Percentiles rank a stretch among this genome's conserved stretches.
Conservation (phyloP, 30 jellyfish, hydroid and myxozoan genomes). For the Haliclystus octoradiatus region DNA sequence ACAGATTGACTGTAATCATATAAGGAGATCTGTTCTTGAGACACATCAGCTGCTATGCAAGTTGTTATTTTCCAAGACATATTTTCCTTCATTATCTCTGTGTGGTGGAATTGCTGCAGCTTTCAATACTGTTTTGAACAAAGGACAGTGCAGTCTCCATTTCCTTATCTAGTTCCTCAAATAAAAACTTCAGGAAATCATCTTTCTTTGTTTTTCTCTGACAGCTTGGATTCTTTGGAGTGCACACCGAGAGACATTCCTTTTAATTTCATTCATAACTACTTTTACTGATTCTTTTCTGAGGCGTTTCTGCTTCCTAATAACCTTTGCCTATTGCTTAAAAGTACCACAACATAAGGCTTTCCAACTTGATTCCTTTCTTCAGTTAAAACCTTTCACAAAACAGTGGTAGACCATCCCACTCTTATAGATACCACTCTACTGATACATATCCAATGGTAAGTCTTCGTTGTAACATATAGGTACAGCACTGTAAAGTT, state of each 20-base stretch:
- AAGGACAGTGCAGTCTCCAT: conserved; percentile 1
- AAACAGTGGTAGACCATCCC: conserved; percentile 1
- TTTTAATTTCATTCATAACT: background rate
- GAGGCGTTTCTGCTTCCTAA: conserved; percentile 4
- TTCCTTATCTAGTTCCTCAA: conserved; percentile 9
- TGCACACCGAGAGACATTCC: conserved; percentile 6
- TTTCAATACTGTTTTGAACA: conserved; percentile 7
- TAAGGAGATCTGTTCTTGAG: conserved; percentile 1
- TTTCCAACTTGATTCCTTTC: conserved; percentile 4
- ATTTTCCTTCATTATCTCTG: background rate
- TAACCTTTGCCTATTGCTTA: conserved; percentile 1
- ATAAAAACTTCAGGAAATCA: conserved; percentile 4
- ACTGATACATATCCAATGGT: background rate
- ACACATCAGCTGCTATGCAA: conserved; percentile 15
- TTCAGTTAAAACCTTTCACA: background rate
- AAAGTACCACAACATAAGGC: background rate
- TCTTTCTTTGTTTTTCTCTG: conserved; percentile 5
- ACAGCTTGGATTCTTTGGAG: conserved; percentile 3
- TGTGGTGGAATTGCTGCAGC: conserved; percentile 9
- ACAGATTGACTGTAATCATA: conserved; percentile 7
- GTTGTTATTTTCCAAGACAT: background rate
- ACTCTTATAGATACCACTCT: background rate
- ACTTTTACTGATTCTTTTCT: conserved; percentile 5
- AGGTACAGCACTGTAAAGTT: background rate
- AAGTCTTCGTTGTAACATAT: background rate